Evolutionary conservation across 2,797 vertebrate genomes (phyloP).

Genomic region (Steatocranus sp.): DNA sequence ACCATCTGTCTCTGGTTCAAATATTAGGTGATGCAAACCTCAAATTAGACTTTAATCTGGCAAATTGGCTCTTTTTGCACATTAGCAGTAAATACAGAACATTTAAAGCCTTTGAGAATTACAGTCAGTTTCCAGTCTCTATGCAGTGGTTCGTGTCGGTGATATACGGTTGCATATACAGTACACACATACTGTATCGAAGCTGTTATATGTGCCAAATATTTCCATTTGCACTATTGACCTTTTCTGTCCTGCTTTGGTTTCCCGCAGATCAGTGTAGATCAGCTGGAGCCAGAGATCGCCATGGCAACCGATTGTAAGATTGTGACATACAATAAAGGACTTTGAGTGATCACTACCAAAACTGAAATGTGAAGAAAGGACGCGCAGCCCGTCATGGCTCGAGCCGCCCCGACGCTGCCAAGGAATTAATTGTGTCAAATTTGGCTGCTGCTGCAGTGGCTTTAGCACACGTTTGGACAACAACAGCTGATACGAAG

Average conservation of each 20-base stretch:
- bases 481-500: neutral
- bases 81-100: conserved; percentile 57
- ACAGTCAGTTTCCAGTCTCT: conserved; percentile 26
- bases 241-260: conserved; percentile 62
- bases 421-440: neutral
- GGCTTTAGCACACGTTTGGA: neutral
- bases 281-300: conserved; percentile 86
- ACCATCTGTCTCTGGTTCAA: conserved; percentile 82
- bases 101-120: conserved; percentile 53
- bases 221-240: neutral
- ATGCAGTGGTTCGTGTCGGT: neutral
- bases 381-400: neutral
- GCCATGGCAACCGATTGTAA: conserved; percentile 79
- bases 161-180: neutral
- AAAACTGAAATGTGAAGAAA: neutral
- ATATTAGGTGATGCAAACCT: conserved; percentile 73
- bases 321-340: conserved; percentile 90
- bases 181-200: neutral
- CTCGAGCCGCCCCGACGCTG: neutral
- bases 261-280: conserved; percentile 82
- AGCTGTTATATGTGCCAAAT: neutral
- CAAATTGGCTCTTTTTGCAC: conserved; percentile 68
- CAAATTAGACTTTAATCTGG: conserved; percentile 74
- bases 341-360: conserved; percentile 73
- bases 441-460: neutral